Evolutionary conservation across 2,113 vertebrate species (phyloP).

Genomic region (Heteronetta atricapilla): DNA sequence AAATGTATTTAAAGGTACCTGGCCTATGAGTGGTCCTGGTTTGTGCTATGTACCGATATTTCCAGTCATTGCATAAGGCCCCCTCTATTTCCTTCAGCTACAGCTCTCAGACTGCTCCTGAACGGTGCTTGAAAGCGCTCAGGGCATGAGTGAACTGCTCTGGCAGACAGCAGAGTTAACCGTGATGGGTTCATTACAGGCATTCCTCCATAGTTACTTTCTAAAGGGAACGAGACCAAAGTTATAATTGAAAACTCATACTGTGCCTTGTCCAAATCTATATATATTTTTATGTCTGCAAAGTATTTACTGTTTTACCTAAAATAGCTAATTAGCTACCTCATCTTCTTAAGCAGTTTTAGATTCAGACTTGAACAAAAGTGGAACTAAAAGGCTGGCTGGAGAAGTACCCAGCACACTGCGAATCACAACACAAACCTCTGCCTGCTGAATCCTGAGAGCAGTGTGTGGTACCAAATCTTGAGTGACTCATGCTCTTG

Average conservation of each 20-base stretch:
- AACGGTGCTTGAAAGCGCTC: neutral
- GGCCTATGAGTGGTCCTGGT: no score
- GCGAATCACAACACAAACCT: neutral
- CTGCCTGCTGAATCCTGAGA: neutral
- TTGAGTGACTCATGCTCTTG: neutral
- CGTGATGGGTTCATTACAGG: neutral
- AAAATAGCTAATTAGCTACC: neutral
- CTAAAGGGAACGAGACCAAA: neutral
- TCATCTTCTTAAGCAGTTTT: neutral
- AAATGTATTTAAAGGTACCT: neutral
- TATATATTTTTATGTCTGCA: neutral
- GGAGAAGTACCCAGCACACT: neutral
- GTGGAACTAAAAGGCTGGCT: neutral
- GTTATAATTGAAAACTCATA: neutral
- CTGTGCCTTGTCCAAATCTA: neutral
- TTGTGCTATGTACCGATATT: neutral
- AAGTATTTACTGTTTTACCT: neutral
- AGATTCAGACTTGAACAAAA: neutral
- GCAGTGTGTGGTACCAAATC: neutral
- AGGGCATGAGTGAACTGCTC: neutral
- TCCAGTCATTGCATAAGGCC: accelerated
- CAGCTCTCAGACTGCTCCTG: neutral
- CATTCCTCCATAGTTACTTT: neutral
- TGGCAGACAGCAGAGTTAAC: neutral
- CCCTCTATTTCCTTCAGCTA: neutral